phyloP scores from a whole-genome alignment of 2,888 invertebrate genomes.

The Leptura quadrifasciata region DNA sequence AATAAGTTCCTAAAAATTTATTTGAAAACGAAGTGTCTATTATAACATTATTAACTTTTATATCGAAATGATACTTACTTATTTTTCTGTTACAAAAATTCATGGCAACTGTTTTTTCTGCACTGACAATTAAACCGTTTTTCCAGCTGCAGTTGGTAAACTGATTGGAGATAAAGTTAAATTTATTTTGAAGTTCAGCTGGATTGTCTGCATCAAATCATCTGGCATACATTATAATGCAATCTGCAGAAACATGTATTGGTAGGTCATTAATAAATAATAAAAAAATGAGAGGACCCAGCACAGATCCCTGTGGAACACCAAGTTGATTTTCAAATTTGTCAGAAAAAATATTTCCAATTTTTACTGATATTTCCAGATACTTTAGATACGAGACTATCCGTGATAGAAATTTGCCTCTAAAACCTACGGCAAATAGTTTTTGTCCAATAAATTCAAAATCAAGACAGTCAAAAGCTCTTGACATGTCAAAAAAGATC shows the following conservation, averaged over 20 bases:
- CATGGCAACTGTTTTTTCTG: slow-evolving; percentile 1
- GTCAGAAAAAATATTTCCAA: too few relatives aligned
- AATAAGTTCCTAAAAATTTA: neutral
- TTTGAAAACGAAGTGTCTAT: neutral
- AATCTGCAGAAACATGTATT: too few relatives aligned
- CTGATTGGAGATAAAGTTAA: neutral
- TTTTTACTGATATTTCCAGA: neutral
- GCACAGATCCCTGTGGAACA: too few relatives aligned
- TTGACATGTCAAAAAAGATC: neutral
- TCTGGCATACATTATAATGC: too few relatives aligned
- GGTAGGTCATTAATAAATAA: too few relatives aligned
- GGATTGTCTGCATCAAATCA: too few relatives aligned
- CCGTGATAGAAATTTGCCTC: neutral
- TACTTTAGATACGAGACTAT: neutral
- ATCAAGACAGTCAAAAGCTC: neutral
- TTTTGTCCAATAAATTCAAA: neutral
- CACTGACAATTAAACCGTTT: neutral
- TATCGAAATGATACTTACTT: neutral
- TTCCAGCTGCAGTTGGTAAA: neutral
- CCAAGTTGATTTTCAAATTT: too few relatives aligned
- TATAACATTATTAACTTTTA: too few relatives aligned
- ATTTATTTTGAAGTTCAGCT: too few relatives aligned
- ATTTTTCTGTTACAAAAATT: neutral
- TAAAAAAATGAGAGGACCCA: too few relatives aligned
- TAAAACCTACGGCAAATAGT: neutral